Conservation (phyloP, 2,797 vertebrate genomes). For the Aldrovandia affinis region DNA sequence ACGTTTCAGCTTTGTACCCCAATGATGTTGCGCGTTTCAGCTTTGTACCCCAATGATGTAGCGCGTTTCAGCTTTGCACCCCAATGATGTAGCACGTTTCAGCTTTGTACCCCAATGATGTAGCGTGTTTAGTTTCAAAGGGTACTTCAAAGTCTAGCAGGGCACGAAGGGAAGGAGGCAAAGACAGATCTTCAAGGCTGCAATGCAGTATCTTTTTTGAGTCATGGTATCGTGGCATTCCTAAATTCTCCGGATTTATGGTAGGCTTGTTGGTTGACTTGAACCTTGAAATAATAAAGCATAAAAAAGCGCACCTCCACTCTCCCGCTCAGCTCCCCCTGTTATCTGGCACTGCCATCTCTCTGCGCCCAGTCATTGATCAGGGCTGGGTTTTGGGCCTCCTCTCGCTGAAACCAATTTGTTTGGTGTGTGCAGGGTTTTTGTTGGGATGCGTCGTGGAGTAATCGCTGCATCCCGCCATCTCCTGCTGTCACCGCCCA, state of each 20-base stretch:
- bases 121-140: conserved; percentile 45
- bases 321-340: not conserved
- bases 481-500: not conserved
- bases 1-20: no score
- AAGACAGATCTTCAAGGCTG: conserved; percentile 44
- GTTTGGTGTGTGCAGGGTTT: not conserved
- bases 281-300: conserved; percentile 45
- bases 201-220: conserved; percentile 49
- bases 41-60: no score
- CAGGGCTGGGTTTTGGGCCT: conserved; percentile 26
- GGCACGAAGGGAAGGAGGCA: conserved; percentile 51
- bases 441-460: not conserved
- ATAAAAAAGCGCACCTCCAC: conserved; percentile 3
- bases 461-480: not conserved
- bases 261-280: conserved; percentile 23
- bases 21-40: no score
- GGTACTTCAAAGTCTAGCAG: conserved; percentile 47
- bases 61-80: no score
- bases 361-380: conserved; percentile 40
- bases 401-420: conserved; percentile 20
- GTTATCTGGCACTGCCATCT: conserved; percentile 41
- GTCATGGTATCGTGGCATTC: conserved; percentile 45
- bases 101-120: conserved; percentile 49
- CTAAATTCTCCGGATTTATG: conserved; percentile 40
- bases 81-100: no score